phyloP scores from a whole-genome alignment of 2,113 vertebrate species.

The Gymnarchus niloticus region DNA sequence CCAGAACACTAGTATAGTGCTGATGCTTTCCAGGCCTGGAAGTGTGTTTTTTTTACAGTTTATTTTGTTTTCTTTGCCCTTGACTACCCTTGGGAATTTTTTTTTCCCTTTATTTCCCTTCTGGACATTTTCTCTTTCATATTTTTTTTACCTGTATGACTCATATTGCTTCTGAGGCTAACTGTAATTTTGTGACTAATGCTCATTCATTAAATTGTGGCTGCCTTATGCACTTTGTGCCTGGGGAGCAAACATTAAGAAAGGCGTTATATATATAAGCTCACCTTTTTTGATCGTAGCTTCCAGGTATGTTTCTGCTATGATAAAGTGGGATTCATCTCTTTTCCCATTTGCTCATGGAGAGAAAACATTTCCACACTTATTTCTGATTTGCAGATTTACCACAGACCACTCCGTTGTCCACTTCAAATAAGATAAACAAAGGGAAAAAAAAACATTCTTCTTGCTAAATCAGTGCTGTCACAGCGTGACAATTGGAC shows the following conservation, averaged over 20 bases:
- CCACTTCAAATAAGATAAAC: not conserved
- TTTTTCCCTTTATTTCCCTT: not conserved
- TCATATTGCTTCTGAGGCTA: not conserved
- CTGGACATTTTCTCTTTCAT: not conserved
- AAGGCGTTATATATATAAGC: not conserved
- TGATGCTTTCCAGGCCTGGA: not conserved
- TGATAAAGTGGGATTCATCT: not conserved
- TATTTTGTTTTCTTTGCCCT: not conserved
- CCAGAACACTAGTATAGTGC: not conserved
- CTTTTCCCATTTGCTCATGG: not conserved
- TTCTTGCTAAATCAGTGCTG: not conserved
- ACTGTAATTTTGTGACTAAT: not conserved
- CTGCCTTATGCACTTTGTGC: not conserved
- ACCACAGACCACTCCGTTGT: not conserved
- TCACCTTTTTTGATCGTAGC: not conserved
- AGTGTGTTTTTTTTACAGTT: not conserved
- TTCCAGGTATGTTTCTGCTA: not conserved
- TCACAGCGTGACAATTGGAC: not conserved
- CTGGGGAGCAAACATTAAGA: not conserved
- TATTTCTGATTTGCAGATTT: not conserved
- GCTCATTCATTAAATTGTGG: not conserved
- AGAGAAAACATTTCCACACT: not conserved
- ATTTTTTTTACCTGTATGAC: not conserved
- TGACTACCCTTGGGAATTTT: not conserved
- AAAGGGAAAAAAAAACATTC: constrained; percentile 5